phyloP scores from a whole-genome alignment of 2,113 vertebrate genomes.

The Colistium nudipinnis region DNA sequence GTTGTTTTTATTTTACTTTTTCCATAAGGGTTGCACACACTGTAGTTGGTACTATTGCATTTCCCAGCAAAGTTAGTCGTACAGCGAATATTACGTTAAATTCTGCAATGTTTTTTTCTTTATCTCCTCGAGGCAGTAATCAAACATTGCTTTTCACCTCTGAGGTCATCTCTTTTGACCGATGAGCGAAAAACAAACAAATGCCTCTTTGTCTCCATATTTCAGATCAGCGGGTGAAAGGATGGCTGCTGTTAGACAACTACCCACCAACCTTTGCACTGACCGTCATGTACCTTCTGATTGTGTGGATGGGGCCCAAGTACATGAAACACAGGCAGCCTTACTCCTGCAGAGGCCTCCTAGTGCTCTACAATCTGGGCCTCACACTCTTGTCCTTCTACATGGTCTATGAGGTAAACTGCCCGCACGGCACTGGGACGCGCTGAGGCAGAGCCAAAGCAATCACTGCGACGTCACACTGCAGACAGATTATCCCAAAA shows the following conservation, averaged over 20 bases:
- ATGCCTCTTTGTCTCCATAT: conserved; percentile 36
- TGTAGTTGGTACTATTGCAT: too few species aligned
- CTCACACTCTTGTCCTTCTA: conserved; percentile 93
- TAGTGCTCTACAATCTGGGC: conserved; percentile 93
- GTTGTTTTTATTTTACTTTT: too few species aligned
- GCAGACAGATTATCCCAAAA: too few species aligned
- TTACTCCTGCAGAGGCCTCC: conserved; percentile 86
- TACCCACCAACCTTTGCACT: conserved; percentile 91
- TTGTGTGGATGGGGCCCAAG: conserved; percentile 95
- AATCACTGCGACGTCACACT: neutral
- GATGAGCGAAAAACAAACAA: neutral
- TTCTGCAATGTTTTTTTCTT: too few species aligned
- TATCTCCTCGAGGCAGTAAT: too few species aligned
- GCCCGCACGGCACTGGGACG: conserved; percentile 2
- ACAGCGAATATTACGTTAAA: too few species aligned
- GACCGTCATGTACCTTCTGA: conserved; percentile 89
- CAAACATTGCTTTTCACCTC: neutral
- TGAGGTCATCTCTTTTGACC: neutral
- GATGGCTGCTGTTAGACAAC: conserved; percentile 94
- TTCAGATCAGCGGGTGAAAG: conserved; percentile 92
- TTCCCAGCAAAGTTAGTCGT: too few species aligned
- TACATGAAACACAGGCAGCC: conserved; percentile 91
- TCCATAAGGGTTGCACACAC: too few species aligned
- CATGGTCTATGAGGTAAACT: conserved; percentile 95
- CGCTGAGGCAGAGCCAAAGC: conserved; percentile 24